phyloP scores from a whole-genome alignment of 92 coral and sea anemone genomes.

The Actinostola sp. region DNA sequence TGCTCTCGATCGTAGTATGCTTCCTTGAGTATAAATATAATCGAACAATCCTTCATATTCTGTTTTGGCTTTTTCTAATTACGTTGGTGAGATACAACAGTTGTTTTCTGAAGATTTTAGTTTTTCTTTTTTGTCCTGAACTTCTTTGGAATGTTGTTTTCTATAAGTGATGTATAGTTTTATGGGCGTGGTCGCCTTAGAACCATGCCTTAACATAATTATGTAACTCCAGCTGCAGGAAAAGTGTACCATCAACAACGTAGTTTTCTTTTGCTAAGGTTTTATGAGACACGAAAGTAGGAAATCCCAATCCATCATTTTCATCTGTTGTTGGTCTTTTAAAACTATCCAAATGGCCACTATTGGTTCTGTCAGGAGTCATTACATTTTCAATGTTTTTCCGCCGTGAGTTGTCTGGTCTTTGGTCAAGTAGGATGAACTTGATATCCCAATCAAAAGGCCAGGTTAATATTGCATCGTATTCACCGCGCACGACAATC shows the following conservation, averaged over 20 bases:
- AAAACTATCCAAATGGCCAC: conserved; percentile 1
- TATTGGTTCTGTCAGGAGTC: conserved; percentile 1
- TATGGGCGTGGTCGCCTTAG: too few species aligned
- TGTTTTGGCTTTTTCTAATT: too few species aligned
- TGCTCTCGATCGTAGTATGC: too few species aligned
- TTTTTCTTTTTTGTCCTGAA: too few species aligned
- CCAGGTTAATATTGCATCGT: conserved; percentile 33
- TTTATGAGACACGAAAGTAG: conserved; percentile 24
- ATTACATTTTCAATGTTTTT: conserved; percentile 12
- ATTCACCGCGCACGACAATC: conserved; percentile 20
- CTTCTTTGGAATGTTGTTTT: too few species aligned
- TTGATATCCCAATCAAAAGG: conserved; percentile 23
- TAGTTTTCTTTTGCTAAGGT: conserved; percentile 14
- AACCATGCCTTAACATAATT: too few species aligned
- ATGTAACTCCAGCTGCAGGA: conserved; percentile 8
- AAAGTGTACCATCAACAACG: conserved; percentile 12
- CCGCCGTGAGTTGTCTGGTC: neutral
- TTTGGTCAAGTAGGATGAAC: conserved; percentile 29
- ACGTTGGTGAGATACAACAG: too few species aligned
- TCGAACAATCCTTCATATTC: too few species aligned
- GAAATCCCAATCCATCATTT: conserved; percentile 10
- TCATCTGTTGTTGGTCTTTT: conserved; percentile 13
- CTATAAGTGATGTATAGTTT: too few species aligned
- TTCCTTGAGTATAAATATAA: too few species aligned
- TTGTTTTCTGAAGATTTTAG: too few species aligned